These are phyloP conservation scores for Pseudomugil gertrudae DNA, from an alignment of 2,797 vertebrate genomes.

Conservation along the genomic window DNA sequence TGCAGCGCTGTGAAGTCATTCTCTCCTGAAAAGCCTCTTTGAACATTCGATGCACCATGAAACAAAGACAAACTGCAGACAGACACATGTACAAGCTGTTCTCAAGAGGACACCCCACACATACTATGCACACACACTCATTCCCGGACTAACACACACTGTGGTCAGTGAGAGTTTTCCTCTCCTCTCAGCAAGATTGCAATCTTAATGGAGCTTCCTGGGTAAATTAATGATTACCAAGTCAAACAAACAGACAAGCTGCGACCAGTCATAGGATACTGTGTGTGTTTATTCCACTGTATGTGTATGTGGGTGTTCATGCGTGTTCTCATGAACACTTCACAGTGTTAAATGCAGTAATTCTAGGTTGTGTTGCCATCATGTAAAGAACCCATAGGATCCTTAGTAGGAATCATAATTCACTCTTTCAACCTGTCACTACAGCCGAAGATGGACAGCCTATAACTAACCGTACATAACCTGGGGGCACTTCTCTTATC, in stretches of 20 bases:
- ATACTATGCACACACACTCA: slow-evolving; percentile 15
- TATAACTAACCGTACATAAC: slow-evolving; percentile 19
- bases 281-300: slow-evolving; percentile 13
- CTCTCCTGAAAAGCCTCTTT: slow-evolving; percentile 72
- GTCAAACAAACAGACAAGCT: slow-evolving; percentile 80
- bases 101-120: slow-evolving; percentile 44
- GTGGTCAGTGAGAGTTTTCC: slow-evolving; percentile 63
- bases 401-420: neutral
- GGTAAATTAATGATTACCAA: slow-evolving; percentile 81
- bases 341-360: slow-evolving; percentile 13
- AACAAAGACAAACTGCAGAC: slow-evolving; percentile 77
- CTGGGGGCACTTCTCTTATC: slow-evolving; percentile 26
- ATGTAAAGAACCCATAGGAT: neutral
- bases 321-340: neutral
- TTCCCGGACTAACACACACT: slow-evolving; percentile 37
- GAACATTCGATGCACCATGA: slow-evolving; percentile 77
- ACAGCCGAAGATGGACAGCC: slow-evolving; percentile 12
- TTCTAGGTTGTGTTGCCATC: slow-evolving; percentile 6
- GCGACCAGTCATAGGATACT: slow-evolving; percentile 46
- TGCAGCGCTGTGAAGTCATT: slow-evolving; percentile 69
- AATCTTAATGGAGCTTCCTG: slow-evolving; percentile 82
- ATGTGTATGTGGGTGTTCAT: slow-evolving; percentile 8
- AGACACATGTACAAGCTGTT: slow-evolving; percentile 61
- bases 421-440: neutral
- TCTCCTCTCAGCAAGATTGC: slow-evolving; percentile 71